Conservation (phyloP, 2,888 invertebrate species). For the Philereme vetulata region DNA sequence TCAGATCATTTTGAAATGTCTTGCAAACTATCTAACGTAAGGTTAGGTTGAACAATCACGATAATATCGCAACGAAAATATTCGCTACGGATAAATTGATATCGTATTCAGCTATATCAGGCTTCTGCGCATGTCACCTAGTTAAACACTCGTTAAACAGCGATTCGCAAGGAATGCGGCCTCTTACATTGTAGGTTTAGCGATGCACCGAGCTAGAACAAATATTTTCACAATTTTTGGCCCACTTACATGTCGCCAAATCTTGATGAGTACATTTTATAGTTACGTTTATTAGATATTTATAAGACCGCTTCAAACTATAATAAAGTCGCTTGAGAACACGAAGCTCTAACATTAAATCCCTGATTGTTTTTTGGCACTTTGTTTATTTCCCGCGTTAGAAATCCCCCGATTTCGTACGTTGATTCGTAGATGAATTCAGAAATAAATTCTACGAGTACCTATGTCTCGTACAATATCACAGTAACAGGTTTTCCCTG, state of each 20-base stretch:
- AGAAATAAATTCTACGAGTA: too few relatives aligned
- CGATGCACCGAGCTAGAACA: slow-evolving; percentile 33
- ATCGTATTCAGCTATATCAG: background rate
- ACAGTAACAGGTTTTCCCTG: too few relatives aligned
- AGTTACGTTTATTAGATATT: background rate
- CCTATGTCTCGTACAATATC: too few relatives aligned
- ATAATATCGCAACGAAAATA: background rate
- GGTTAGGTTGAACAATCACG: too few relatives aligned
- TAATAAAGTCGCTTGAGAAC: too few relatives aligned
- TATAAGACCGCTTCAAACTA: too few relatives aligned
- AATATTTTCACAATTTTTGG: slow-evolving; percentile 38
- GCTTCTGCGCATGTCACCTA: slow-evolving; percentile 19
- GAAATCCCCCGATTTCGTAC: too few relatives aligned
- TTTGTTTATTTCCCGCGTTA: too few relatives aligned
- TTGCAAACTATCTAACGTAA: too few relatives aligned
- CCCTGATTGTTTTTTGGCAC: background rate
- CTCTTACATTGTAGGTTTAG: slow-evolving; percentile 30
- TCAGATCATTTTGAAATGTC: too few relatives aligned
- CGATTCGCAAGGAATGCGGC: slow-evolving; percentile 29
- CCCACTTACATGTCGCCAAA: slow-evolving; percentile 24
- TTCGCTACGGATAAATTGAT: background rate
- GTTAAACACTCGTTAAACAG: slow-evolving; percentile 17
- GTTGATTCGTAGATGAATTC: too few relatives aligned
- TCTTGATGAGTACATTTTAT: background rate
- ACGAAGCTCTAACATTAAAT: too few relatives aligned